These are phyloP conservation scores for Zenarchopterus dispar DNA, from an alignment of 2,797 vertebrate species.

Conservation along the genomic window DNA sequence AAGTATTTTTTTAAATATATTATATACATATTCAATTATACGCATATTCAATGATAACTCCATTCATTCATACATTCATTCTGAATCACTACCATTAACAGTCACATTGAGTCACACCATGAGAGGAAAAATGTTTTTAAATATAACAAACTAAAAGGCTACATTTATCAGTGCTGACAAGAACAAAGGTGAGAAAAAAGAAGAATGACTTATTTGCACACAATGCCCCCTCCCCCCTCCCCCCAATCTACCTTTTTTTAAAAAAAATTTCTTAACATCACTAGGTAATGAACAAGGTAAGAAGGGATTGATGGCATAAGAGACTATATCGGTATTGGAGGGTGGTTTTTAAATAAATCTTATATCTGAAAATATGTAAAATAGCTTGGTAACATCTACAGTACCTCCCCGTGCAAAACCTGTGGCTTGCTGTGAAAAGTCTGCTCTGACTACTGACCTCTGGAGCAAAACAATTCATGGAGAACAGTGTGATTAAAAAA, in stretches of 20 bases:
- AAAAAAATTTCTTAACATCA: too few relatives aligned
- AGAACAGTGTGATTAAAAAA: slow-evolving; percentile 22
- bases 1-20: slow-evolving; percentile 52
- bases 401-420: slow-evolving; percentile 5
- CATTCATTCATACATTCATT: slow-evolving; percentile 72
- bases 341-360: slow-evolving; percentile 19
- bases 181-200: slow-evolving; percentile 20
- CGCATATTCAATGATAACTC: slow-evolving; percentile 30
- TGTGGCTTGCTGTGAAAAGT: slow-evolving; percentile 19
- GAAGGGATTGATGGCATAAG: slow-evolving; percentile 7
- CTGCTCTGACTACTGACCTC: slow-evolving; percentile 14
- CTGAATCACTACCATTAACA: slow-evolving; percentile 67
- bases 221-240: too few relatives aligned
- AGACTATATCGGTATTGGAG: slow-evolving; percentile 6
- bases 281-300: background rate
- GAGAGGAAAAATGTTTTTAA: slow-evolving; percentile 56
- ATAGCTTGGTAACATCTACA: slow-evolving; percentile 6
- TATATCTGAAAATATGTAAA: slow-evolving; percentile 17
- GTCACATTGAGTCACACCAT: slow-evolving; percentile 63
- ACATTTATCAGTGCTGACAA: slow-evolving; percentile 46
- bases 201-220: slow-evolving; percentile 59
- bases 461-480: slow-evolving; percentile 29
- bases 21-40: slow-evolving; percentile 61
- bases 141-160: slow-evolving; percentile 52
- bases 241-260: too few relatives aligned